These are phyloP conservation scores for Anthoptus insignis DNA, from an alignment of 2,888 invertebrate species.

Conservation along the genomic window DNA sequence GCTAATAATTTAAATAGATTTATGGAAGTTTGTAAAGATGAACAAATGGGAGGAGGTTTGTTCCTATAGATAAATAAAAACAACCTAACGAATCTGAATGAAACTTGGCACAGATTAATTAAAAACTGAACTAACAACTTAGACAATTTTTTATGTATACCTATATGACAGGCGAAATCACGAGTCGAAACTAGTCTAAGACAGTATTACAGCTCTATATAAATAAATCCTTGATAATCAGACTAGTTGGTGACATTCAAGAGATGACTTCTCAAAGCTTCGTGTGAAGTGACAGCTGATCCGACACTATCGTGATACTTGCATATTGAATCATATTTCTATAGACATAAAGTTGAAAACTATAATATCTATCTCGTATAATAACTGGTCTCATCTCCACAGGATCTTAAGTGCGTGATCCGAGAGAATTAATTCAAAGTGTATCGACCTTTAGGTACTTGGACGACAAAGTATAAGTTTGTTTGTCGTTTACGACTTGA, in stretches of 20 bases:
- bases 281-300: constrained; percentile 81
- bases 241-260: constrained; percentile 59
- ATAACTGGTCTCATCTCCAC: constrained; percentile 70
- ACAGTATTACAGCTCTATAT: constrained; percentile 25
- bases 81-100: no score
- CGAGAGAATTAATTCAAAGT: constrained; percentile 81
- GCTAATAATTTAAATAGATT: no score
- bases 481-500: not conserved
- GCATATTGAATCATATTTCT: constrained; percentile 47
- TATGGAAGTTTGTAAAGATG: no score
- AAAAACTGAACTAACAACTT: no score
- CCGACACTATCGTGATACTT: constrained; percentile 58
- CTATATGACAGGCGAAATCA: no score
- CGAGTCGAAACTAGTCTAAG: no score
- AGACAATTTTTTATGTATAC: no score
- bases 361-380: constrained; percentile 52
- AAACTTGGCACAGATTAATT: no score
- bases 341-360: constrained; percentile 50
- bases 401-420: constrained; percentile 70
- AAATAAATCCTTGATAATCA: constrained; percentile 40
- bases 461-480: constrained; percentile 57
- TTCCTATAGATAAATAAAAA: no score
- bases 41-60: no score
- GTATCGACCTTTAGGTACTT: constrained; percentile 70
- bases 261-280: constrained; percentile 66